A percentile compares a stretch with the other conserved stretches of the same genome.
phyloP scores from a whole-genome alignment of 2,797 vertebrate genomes.

The Anguilla anguilla region DNA sequence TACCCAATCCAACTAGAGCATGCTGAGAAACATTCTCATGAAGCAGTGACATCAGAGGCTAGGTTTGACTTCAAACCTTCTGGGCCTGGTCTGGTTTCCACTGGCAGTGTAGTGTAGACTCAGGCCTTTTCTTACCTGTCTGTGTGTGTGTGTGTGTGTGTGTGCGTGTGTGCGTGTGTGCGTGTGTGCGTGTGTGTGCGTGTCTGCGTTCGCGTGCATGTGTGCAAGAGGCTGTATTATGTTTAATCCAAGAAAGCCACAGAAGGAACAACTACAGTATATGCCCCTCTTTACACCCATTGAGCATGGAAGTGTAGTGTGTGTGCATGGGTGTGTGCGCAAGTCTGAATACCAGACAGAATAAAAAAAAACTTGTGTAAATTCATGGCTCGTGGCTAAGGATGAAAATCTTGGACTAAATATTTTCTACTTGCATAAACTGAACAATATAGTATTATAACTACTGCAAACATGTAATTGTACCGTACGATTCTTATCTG shows the following conservation, averaged over 20 bases:
- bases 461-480: neutral
- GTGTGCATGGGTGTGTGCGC: too few relatives aligned
- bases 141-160: too few relatives aligned
- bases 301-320: too few relatives aligned
- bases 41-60: neutral
- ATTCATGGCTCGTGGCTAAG: neutral
- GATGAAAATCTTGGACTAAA: neutral
- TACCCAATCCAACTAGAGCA: neutral
- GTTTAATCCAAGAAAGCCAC: neutral
- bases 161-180: neutral
- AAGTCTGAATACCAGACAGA: too few relatives aligned
- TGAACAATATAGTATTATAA: neutral
- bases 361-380: neutral
- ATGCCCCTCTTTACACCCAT: neutral
- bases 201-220: neutral
- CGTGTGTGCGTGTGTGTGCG: neutral
- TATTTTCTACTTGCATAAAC: too few relatives aligned
- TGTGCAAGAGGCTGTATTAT: neutral
- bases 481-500: neutral
- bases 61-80: neutral
- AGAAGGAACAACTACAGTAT: neutral
- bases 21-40: neutral
- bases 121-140: neutral
- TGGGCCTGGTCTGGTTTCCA: neutral
- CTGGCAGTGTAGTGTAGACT: neutral